Percentiles rank a stretch among this genome's conserved stretches.
phyloP scores from a whole-genome alignment of 2,113 vertebrate genomes.

The Patagioenas fasciata region DNA sequence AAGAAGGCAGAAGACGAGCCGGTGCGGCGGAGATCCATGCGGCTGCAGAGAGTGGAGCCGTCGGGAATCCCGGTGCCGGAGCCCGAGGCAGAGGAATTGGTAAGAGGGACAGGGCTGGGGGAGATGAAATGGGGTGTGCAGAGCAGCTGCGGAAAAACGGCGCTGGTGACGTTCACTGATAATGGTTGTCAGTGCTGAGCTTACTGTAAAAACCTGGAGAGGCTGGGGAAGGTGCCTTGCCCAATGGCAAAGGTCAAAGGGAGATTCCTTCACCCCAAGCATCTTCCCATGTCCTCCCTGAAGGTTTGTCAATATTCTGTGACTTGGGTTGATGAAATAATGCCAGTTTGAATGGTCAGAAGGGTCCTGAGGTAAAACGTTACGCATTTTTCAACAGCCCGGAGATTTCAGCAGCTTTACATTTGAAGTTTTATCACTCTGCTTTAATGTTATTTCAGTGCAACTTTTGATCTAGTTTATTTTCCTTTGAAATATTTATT shows the following conservation, averaged over 20 bases:
- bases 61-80: background rate
- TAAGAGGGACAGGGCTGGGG: constrained; percentile 43
- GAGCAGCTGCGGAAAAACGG: accelerated
- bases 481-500: background rate
- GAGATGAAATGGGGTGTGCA: too few species aligned
- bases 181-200: background rate
- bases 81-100: constrained; percentile 8
- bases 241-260: background rate
- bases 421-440: background rate
- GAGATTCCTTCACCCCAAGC: background rate
- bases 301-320: background rate
- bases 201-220: background rate
- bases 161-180: background rate
- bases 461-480: background rate
- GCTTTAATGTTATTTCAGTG: background rate
- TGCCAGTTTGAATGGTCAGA: background rate
- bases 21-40: constrained; percentile 70
- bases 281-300: accelerated
- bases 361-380: background rate
- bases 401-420: background rate
- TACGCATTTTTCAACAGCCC: background rate
- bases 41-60: constrained; percentile 63
- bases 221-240: accelerated
- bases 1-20: constrained; percentile 51
- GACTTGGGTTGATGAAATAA: background rate